Evolutionary conservation across 2,113 vertebrate genomes (phyloP).

Genomic region (Machaerirhynchus nigripectus): DNA sequence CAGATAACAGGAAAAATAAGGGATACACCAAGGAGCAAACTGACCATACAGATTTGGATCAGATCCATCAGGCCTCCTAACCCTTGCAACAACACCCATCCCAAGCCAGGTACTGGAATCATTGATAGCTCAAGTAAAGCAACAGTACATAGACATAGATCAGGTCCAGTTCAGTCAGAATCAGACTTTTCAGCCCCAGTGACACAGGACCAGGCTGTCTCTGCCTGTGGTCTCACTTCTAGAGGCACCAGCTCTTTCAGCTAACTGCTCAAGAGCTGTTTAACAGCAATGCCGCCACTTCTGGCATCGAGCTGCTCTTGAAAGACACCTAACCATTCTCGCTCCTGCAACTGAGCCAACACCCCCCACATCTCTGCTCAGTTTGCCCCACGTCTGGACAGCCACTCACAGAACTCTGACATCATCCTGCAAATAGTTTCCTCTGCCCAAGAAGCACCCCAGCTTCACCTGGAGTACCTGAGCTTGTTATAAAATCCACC

Average conservation of each 20-base stretch:
- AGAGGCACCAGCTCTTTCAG: not conserved
- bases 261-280: not conserved
- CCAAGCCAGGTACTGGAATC: not conserved
- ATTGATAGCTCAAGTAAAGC: not conserved
- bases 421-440: not conserved
- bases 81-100: not conserved
- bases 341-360: not conserved
- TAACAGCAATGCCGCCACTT: not conserved
- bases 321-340: not conserved
- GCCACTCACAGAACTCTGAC: not conserved
- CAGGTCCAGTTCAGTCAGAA: not conserved
- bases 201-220: not conserved
- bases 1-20: not conserved
- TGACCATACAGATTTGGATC: not conserved
- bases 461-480: not conserved
- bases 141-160: not conserved
- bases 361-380: not conserved
- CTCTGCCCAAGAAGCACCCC: not conserved
- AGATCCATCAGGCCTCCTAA: not conserved
- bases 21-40: not conserved
- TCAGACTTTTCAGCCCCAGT: not conserved
- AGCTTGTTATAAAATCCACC: not conserved
- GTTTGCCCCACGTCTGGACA: fast-evolving
- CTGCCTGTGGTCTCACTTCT: not conserved
- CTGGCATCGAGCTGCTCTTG: not conserved